phyloP scores from a whole-genome alignment of 2,888 invertebrate species.

The Rhynchonema sp. region DNA sequence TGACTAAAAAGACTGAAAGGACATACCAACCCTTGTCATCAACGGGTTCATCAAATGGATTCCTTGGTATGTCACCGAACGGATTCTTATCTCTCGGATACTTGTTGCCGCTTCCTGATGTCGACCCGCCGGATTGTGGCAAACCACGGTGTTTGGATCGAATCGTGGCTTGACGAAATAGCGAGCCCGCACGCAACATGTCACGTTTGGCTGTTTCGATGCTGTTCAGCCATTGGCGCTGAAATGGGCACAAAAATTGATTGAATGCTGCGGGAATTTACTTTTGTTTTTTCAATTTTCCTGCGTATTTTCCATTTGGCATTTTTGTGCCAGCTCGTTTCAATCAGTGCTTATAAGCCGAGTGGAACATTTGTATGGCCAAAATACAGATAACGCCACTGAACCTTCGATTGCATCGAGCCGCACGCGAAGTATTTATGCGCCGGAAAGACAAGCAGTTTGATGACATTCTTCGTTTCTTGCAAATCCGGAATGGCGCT shows the following conservation, averaged over 20 bases:
- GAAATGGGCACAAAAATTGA: slow-evolving; percentile 9
- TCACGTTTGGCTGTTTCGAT: slow-evolving; percentile 72
- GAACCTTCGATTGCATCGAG: slow-evolving; percentile 47
- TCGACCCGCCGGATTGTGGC: too few relatives aligned
- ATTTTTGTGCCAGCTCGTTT: slow-evolving; percentile 3
- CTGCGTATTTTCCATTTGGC: too few relatives aligned
- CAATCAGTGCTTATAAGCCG: too few relatives aligned
- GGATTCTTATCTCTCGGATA: too few relatives aligned
- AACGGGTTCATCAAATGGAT: too few relatives aligned
- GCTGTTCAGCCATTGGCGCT: slow-evolving; percentile 82
- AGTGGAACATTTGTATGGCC: too few relatives aligned
- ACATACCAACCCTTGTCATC: too few relatives aligned
- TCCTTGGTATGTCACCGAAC: too few relatives aligned
- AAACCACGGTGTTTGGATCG: slow-evolving; percentile 1
- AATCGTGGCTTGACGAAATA: slow-evolving; percentile 9
- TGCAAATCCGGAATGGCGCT: slow-evolving; percentile 67
- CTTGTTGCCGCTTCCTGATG: too few relatives aligned
- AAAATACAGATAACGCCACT: too few relatives aligned
- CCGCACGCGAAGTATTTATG: slow-evolving; percentile 75
- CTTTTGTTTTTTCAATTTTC: too few relatives aligned
- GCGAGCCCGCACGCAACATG: slow-evolving; percentile 33
- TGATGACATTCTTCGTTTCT: slow-evolving; percentile 73
- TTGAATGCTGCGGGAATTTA: background rate
- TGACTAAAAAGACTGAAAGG: too few relatives aligned
- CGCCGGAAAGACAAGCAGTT: slow-evolving; percentile 77